Conservation (phyloP, 2,113 vertebrate genomes). For the Salminus brasiliensis region DNA sequence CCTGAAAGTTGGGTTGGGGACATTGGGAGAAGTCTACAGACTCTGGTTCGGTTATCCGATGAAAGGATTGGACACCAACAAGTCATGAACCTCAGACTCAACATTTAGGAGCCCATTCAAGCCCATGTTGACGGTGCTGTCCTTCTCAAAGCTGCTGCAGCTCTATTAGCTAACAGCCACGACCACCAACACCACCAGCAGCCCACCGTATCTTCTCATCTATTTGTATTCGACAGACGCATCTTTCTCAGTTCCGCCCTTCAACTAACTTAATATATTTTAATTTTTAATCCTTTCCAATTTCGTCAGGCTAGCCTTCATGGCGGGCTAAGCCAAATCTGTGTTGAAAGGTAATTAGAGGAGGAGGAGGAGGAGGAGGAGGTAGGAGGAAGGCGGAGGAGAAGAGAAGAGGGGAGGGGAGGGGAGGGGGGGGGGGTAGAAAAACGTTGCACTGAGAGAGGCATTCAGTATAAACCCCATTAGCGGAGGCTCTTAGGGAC, state of each 20-base stretch:
- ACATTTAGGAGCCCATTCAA: too few species aligned
- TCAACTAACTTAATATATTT: conserved; percentile 64
- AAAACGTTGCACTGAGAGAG: conserved; percentile 84
- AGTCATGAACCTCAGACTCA: too few species aligned
- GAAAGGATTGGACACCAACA: conserved; percentile 15
- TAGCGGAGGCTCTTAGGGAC: conserved; percentile 95
- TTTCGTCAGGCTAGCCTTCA: conserved; percentile 77
- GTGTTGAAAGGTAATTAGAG: conserved; percentile 88
- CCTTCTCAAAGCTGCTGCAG: not conserved
- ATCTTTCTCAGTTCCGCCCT: conserved; percentile 59
- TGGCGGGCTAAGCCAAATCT: conserved; percentile 82
- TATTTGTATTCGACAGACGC: conserved; percentile 58
- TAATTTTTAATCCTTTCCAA: conserved; percentile 82
- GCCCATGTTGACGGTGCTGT: conserved; percentile 29
- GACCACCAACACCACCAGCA: not conserved
- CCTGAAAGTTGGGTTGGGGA: conserved; percentile 52
- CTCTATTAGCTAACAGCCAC: conserved; percentile 26
- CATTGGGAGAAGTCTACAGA: conserved; percentile 30
- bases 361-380: conserved; percentile 69
- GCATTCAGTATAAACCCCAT: conserved; percentile 93
- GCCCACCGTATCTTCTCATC: not conserved
- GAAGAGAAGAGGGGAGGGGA: conserved; percentile 63
- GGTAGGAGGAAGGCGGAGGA: conserved; percentile 58
- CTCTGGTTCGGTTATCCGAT: conserved; percentile 23
- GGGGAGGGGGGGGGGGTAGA: conserved; percentile 58